Conservation (phyloP, 2,113 vertebrate species). For the Onychostruthus taczanowskii region DNA sequence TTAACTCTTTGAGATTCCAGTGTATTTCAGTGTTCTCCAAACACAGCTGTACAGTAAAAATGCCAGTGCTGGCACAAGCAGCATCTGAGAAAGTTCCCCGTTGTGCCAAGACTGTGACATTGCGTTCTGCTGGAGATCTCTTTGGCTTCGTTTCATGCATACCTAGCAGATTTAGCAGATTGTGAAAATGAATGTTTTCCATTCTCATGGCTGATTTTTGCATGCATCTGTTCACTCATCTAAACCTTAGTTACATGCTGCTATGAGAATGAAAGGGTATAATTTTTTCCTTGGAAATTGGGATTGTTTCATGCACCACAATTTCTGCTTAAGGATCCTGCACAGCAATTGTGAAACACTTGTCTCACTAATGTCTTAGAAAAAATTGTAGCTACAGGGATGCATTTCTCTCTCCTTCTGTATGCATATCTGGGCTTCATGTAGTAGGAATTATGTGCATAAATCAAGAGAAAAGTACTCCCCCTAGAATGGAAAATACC, state of each 20-base stretch:
- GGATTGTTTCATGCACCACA: constrained; percentile 51
- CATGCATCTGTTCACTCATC: constrained; percentile 74
- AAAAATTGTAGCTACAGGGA: neutral
- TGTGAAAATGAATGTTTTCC: constrained; percentile 76
- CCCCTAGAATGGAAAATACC: constrained; percentile 54
- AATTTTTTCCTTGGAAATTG: constrained; percentile 70
- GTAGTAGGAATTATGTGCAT: neutral
- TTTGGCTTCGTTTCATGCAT: constrained; percentile 70
- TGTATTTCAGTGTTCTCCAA: neutral
- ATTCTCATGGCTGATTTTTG: constrained; percentile 69
- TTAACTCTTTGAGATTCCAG: constrained; percentile 26
- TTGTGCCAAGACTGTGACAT: constrained; percentile 66
- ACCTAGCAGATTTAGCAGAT: constrained; percentile 76
- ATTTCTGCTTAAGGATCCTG: constrained; percentile 66
- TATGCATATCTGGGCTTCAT: neutral
- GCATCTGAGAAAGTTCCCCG: constrained; percentile 35
- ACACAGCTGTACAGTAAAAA: constrained; percentile 38
- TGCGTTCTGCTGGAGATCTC: constrained; percentile 70
- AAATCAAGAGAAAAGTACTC: constrained; percentile 17
- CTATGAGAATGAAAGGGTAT: constrained; percentile 73
- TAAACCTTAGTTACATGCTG: constrained; percentile 76
- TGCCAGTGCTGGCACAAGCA: constrained; percentile 28
- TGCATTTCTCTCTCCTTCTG: constrained; percentile 36
- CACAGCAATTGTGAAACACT: constrained; percentile 55
- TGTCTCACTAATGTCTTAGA: constrained; percentile 54